These are phyloP conservation scores for Alectura lathami DNA, from an alignment of 2,113 vertebrate genomes.

Conservation along the genomic window DNA sequence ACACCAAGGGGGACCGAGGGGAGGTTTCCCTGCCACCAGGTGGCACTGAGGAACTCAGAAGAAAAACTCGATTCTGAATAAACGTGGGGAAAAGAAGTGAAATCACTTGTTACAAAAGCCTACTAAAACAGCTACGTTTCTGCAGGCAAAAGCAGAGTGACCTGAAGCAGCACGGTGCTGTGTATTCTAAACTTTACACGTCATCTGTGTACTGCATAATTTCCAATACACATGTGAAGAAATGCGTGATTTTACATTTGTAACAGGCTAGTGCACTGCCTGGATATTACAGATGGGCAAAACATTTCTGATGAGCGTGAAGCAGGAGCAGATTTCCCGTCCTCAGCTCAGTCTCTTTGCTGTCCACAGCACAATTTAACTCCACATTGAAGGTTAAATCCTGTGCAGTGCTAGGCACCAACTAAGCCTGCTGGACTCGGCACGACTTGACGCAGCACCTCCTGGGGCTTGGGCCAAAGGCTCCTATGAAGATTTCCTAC, in stretches of 20 bases:
- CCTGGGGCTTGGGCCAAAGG: not conserved
- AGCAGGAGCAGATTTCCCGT: not conserved
- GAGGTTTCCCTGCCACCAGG: constrained; percentile 22
- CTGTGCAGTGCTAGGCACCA: not conserved
- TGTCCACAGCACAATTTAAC: not conserved
- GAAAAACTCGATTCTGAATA: not conserved
- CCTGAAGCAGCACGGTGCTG: not conserved
- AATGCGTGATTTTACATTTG: not conserved
- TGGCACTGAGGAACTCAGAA: constrained; percentile 7
- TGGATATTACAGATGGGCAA: not conserved
- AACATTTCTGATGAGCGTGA: not conserved
- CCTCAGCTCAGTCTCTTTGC: not conserved
- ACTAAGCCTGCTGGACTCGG: not conserved
- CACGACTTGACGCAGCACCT: not conserved
- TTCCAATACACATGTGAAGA: not conserved
- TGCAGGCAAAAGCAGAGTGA: not conserved
- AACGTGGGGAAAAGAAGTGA: rapidly evolving
- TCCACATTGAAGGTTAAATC: not conserved
- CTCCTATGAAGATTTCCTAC: not conserved
- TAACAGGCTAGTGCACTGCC: not conserved
- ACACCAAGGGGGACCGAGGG: not conserved
- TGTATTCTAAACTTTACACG: not conserved
- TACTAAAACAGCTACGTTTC: not conserved
- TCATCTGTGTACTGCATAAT: not conserved
- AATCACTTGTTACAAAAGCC: not conserved